Percentiles rank a stretch among this genome's conserved stretches.
Evolutionary conservation across 2,888 invertebrate genomes (phyloP).

Genomic region (Apocheima hispidaria): DNA sequence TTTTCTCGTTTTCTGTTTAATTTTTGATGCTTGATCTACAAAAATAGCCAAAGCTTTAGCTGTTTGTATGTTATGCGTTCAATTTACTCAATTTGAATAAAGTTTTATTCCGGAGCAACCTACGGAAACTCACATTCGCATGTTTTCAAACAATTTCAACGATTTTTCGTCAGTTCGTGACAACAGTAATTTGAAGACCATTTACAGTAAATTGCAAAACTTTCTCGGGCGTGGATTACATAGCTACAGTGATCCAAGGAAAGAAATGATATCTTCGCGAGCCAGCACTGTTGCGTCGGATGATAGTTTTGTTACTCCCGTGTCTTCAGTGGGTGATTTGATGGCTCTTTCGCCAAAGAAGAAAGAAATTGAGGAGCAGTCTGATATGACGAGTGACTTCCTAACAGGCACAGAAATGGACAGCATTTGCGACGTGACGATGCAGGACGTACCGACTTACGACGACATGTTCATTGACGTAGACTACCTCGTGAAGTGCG

Average conservation of each 20-base stretch:
- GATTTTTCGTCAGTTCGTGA: slow-evolving; percentile 57
- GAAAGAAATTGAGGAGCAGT: slow-evolving; percentile 52
- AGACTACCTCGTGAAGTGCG: slow-evolving; percentile 83
- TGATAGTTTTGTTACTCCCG: slow-evolving; percentile 70
- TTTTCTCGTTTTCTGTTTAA: slow-evolving; percentile 47
- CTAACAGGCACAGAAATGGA: slow-evolving; percentile 75
- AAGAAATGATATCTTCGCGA: slow-evolving; percentile 63
- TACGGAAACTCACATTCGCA: slow-evolving; percentile 51
- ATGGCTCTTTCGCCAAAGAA: slow-evolving; percentile 73
- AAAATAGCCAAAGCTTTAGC: slow-evolving; percentile 22
- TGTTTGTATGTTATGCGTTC: slow-evolving; percentile 1
- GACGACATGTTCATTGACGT: slow-evolving; percentile 86
- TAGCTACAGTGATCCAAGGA: slow-evolving; percentile 30
- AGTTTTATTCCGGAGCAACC: background rate
- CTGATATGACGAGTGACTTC: slow-evolving; percentile 68
- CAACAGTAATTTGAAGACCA: slow-evolving; percentile 56
- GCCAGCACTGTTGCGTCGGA: slow-evolving; percentile 63
- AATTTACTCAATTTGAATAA: slow-evolving; percentile 1
- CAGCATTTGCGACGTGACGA: slow-evolving; percentile 77
- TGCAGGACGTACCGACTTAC: slow-evolving; percentile 69
- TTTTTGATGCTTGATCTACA: slow-evolving; percentile 24
- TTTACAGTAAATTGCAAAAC: slow-evolving; percentile 65
- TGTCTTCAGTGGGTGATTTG: slow-evolving; percentile 72
- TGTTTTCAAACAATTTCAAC: slow-evolving; percentile 64
- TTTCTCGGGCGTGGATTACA: slow-evolving; percentile 55